Base-by-base conservation (phyloP, 2,888 invertebrate genomes). In the Phasia obesa region DNA sequence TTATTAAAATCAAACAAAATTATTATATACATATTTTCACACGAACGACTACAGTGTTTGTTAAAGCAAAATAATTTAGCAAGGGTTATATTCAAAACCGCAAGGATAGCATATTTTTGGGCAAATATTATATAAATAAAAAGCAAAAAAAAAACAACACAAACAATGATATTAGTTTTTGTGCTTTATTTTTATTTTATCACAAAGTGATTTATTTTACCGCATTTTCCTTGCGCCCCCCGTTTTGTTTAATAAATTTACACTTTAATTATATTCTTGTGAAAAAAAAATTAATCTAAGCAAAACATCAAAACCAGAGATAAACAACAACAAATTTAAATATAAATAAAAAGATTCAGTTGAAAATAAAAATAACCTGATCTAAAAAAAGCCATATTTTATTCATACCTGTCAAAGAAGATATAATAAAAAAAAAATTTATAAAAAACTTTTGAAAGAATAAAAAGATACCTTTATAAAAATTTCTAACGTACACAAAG, bases 401-500 rank as follows among this genome's bases (percentile, higher is more conserved):
- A 19, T 57, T 42, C 51, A 51, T 38, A 31, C 65, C 38, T 47
- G 53, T 17, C 23, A 71, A 49, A 62, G 69, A 62, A 59, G 23
- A 65, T 59, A 27, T 38, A 31, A 23, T 21, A 53, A 31, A 17
- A 42, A 59, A 65, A 65, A 35, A 42, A 64, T 21, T 15, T 31
- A 17, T 11, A 35, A n/a, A n/a, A n/a, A n/a, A n/a, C n/a, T n/a
- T n/a, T n/a, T n/a, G n/a, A n/a, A 25, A 51, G 25, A 5, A 47
- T 7, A 17, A 55, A 70, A 31, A 62, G 11, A 25, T 59, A 49
- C 25, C 19, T 49, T 19, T 47, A 49, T 23, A 51, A 44, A 74
- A 70, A 62, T 57, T 59, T 64, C 55, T 27, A 78, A 70, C n/a
- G 51, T 78, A 78, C 74, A 82, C 78, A 74, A 57, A 82, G 13